Conservation (phyloP, 1,140 invertebrate genomes). For the Musca vetustissima region DNA sequence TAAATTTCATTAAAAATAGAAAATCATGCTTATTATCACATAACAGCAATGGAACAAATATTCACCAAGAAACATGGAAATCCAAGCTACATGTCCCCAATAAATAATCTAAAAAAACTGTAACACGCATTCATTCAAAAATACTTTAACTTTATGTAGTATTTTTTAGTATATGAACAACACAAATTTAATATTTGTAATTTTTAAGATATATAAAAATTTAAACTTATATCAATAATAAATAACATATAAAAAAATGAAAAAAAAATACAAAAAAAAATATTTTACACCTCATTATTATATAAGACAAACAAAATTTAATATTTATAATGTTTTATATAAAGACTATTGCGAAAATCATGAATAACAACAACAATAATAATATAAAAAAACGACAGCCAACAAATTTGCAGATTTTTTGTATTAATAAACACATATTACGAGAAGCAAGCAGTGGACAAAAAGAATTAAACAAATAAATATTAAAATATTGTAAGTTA, state of each 20-base stretch:
- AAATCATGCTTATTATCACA: too few relatives aligned
- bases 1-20: too few relatives aligned
- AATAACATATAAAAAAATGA: conserved; percentile 12
- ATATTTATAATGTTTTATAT: conserved; percentile 13
- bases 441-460: background rate
- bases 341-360: conserved; percentile 2
- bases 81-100: too few relatives aligned
- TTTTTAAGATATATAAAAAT: background rate
- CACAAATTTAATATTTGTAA: too few relatives aligned
- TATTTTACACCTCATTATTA: conserved; percentile 19
- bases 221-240: background rate
- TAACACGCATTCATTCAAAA: background rate
- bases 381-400: too few relatives aligned
- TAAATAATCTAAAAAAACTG: background rate
- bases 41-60: too few relatives aligned
- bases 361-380: too few relatives aligned
- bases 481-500: conserved; percentile 22
- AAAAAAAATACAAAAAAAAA: background rate
- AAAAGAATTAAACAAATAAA: conserved; percentile 7
- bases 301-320: background rate
- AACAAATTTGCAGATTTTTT: conserved; percentile 19
- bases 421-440: background rate
- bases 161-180: too few relatives aligned
- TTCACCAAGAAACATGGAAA: too few relatives aligned
- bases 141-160: too few relatives aligned